Percentiles rank a stretch among this genome's conserved stretches.
phyloP scores from a whole-genome alignment of 2,888 invertebrate genomes.

The Rotaria sp. region DNA sequence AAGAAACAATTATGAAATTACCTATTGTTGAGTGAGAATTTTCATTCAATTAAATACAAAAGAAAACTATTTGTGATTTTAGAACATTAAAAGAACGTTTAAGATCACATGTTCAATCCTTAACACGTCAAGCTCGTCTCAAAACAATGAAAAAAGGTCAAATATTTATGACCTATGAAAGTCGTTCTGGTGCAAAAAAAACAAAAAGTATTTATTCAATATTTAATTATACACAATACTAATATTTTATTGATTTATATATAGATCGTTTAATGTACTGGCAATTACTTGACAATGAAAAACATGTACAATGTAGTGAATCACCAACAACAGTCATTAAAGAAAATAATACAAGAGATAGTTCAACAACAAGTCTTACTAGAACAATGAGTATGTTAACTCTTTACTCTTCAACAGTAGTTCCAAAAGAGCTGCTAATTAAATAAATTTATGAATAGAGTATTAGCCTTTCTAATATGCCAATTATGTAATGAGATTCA shows the following conservation, averaged over 20 bases:
- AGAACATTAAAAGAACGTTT: conserved; percentile 26
- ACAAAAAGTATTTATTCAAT: background rate
- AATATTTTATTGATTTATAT: background rate
- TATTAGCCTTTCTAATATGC: too few relatives aligned
- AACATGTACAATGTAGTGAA: conserved; percentile 26
- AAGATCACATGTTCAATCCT: background rate
- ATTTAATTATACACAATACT: background rate
- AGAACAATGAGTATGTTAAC: conserved; percentile 12
- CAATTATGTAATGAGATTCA: too few relatives aligned
- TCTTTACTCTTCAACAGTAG: too few relatives aligned
- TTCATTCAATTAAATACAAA: background rate
- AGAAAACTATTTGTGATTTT: background rate
- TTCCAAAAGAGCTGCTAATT: too few relatives aligned
- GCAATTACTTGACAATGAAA: conserved; percentile 21
- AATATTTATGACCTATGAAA: conserved; percentile 12
- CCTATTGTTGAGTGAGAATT: conserved; percentile 14
- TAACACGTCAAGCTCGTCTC: conserved; percentile 21
- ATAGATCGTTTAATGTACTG: conserved; percentile 19
- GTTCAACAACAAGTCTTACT: background rate
- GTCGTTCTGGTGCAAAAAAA: background rate
- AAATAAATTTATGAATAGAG: too few relatives aligned
- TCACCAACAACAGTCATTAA: background rate
- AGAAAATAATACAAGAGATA: background rate
- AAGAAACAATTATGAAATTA: conserved; percentile 7
- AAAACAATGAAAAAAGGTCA: conserved; percentile 30